A percentile compares a stretch with the other conserved stretches of the same genome.
These are phyloP conservation scores for Pangasius macronema DNA, from an alignment of 2,797 vertebrate genomes.

Conservation along the genomic window DNA sequence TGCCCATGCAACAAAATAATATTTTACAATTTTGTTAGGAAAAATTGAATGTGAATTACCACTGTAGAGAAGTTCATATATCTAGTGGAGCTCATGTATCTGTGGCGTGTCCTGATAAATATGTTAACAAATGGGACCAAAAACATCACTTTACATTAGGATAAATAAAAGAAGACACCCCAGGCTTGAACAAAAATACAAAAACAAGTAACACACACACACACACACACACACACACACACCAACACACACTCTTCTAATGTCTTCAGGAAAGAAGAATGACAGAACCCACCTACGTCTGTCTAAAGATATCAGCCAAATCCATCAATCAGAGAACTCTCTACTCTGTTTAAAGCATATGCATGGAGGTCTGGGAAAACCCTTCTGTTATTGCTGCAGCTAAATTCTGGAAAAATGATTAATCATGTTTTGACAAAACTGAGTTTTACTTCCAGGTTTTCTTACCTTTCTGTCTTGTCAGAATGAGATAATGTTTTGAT, in stretches of 20 bases:
- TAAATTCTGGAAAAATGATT: background rate
- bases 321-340: conserved; percentile 28
- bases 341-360: conserved; percentile 13
- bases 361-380: background rate
- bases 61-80: background rate
- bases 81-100: no score
- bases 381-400: conserved; percentile 6
- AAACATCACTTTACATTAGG: background rate
- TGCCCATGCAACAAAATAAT: background rate
- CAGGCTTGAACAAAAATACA: conserved; percentile 1
- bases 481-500: background rate
- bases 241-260: background rate
- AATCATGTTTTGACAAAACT: background rate
- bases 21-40: background rate
- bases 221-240: background rate
- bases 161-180: conserved; percentile 3
- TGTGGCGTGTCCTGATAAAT: background rate
- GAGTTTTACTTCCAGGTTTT: background rate
- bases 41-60: background rate
- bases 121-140: background rate
- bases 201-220: background rate
- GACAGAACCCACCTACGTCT: conserved; percentile 36
- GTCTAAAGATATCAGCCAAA: conserved; percentile 35
- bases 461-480: background rate
- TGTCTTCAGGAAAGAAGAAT: conserved; percentile 23